These are phyloP conservation scores for Corythornis vintsioides DNA, from an alignment of 2,113 vertebrate species.

Conservation along the genomic window DNA sequence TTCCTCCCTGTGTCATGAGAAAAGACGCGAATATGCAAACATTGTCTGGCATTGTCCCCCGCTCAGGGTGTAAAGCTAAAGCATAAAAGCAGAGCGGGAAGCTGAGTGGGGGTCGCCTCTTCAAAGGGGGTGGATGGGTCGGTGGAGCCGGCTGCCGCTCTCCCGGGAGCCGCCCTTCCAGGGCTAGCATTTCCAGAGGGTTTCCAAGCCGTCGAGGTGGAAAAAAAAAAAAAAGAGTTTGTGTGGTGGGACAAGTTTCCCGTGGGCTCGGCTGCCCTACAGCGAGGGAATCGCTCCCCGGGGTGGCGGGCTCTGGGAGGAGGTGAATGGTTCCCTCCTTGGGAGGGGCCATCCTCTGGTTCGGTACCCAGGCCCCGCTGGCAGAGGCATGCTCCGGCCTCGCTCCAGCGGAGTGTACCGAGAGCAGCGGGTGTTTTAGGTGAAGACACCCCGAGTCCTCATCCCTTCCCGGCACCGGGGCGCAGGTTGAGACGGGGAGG, in stretches of 20 bases:
- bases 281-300: not conserved
- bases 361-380: not conserved
- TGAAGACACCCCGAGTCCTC: not conserved
- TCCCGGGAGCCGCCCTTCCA: not conserved
- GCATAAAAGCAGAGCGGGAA: conserved; percentile 45
- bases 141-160: not conserved
- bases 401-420: not conserved
- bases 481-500: not conserved
- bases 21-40: conserved; percentile 64
- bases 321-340: not conserved
- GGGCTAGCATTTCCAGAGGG: not conserved
- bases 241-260: not conserved
- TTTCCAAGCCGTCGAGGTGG: not conserved
- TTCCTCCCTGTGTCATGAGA: conserved; percentile 44
- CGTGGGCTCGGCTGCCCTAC: not conserved
- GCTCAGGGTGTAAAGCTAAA: conserved; percentile 70
- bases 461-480: not conserved
- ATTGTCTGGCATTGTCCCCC: conserved; percentile 41
- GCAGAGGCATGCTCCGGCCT: not conserved
- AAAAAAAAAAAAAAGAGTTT: not conserved
- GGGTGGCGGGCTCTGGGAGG: not conserved
- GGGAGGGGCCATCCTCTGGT: not conserved
- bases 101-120: conserved; percentile 30
- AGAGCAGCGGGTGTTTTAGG: not conserved
- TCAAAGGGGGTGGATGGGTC: conserved; percentile 48